phyloP scores from a whole-genome alignment of 2,113 vertebrate genomes.

The Laterallus jamaicensis region DNA sequence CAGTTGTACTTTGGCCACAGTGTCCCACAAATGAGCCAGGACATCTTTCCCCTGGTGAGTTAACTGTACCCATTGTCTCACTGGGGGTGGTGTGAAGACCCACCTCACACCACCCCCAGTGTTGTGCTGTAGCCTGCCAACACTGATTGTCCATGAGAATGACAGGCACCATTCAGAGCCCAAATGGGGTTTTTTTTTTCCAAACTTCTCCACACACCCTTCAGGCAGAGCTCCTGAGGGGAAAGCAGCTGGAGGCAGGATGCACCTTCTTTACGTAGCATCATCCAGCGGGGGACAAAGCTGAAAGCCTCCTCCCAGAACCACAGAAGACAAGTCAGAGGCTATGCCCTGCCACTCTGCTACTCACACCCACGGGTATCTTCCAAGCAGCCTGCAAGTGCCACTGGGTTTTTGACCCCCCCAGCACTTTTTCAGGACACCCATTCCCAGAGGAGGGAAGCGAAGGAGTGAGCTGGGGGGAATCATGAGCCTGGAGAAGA shows the following conservation, averaged over 20 bases:
- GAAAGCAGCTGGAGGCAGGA: neutral
- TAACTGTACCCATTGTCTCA: neutral
- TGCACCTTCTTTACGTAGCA: neutral
- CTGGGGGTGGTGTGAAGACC: neutral
- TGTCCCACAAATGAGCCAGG: neutral
- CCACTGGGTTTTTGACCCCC: no score
- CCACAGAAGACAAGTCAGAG: neutral
- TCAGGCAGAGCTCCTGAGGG: neutral
- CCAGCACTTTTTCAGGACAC: neutral
- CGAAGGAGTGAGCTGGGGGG: no score
- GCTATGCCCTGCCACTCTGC: neutral
- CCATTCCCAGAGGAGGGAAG: neutral
- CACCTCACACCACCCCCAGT: no score
- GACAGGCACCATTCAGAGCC: neutral
- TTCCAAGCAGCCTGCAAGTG: neutral
- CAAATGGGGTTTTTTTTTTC: neutral
- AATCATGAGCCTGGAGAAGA: neutral
- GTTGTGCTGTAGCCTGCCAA: neutral
- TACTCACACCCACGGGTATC: accelerated
- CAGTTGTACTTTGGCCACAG: neutral
- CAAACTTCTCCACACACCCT: neutral
- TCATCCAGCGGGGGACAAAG: accelerated
- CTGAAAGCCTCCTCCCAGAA: neutral
- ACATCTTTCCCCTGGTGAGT: neutral
- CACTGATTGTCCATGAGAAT: neutral